These are phyloP conservation scores for Arothron firmamentum DNA, from an alignment of 2,113 vertebrate species.

Conservation along the genomic window DNA sequence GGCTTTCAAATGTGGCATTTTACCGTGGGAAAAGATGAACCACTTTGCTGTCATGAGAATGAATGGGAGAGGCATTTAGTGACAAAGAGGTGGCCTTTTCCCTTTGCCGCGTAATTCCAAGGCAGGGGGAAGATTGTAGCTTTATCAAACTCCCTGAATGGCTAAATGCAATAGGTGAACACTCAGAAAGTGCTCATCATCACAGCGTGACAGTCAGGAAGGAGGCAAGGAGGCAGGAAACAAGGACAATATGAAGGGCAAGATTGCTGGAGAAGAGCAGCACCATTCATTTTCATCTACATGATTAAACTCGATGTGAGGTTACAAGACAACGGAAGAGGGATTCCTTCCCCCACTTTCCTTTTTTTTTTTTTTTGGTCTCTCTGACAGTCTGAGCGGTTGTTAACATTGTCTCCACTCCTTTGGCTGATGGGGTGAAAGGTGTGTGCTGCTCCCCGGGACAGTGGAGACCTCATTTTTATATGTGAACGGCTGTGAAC, in stretches of 20 bases:
- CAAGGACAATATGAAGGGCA: neutral
- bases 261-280: neutral
- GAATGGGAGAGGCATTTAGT: slow-evolving; percentile 72
- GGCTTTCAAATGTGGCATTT: slow-evolving; percentile 77
- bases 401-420: slow-evolving; percentile 54
- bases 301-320: slow-evolving; percentile 14
- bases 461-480: slow-evolving; percentile 72
- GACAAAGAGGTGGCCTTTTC: slow-evolving; percentile 73
- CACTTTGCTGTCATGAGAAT: slow-evolving; percentile 70
- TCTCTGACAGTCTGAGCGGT: slow-evolving; percentile 40
- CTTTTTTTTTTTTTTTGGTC: slow-evolving; percentile 4
- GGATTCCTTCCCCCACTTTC: neutral
- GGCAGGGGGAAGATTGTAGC: slow-evolving; percentile 29
- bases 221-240: slow-evolving; percentile 1
- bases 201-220: slow-evolving; percentile 12
- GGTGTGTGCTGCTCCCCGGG: slow-evolving; percentile 54
- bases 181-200: slow-evolving; percentile 48
- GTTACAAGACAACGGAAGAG: neutral
- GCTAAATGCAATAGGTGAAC: slow-evolving; percentile 44
- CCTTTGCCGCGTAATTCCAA: slow-evolving; percentile 57
- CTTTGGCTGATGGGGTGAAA: slow-evolving; percentile 55
- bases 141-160: slow-evolving; percentile 62
- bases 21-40: slow-evolving; percentile 62
- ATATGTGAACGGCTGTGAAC: slow-evolving; percentile 74
- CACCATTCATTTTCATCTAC: slow-evolving; percentile 3